Evolutionary conservation across 2,797 vertebrate genomes (phyloP).

Genomic region (Microctenopoma stevenorrisi): DNA sequence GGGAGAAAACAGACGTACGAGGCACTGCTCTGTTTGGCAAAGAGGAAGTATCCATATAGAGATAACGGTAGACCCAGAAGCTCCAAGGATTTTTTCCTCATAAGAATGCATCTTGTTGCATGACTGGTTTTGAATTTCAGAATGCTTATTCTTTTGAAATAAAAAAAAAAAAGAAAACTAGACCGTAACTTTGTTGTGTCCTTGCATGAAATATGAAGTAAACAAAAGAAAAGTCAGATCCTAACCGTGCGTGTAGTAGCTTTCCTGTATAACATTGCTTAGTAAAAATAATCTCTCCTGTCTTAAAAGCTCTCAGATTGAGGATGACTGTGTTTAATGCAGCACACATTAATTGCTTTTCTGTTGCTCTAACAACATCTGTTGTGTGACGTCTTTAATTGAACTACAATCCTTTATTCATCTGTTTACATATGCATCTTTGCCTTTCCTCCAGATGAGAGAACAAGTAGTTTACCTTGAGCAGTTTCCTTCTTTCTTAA

Average conservation of each 20-base stretch:
- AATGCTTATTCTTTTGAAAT: slow-evolving; percentile 51
- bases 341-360: slow-evolving; percentile 23
- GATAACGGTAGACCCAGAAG: slow-evolving; percentile 67
- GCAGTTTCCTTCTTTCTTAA: slow-evolving; percentile 46
- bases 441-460: slow-evolving; percentile 24
- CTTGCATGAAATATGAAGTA: slow-evolving; percentile 63
- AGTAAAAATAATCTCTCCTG: slow-evolving; percentile 1
- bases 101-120: slow-evolving; percentile 62
- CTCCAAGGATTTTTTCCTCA: slow-evolving; percentile 52
- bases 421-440: slow-evolving; percentile 41
- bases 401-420: slow-evolving; percentile 25
- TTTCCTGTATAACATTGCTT: slow-evolving; percentile 10
- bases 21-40: slow-evolving; percentile 43
- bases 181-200: slow-evolving; percentile 61
- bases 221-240: slow-evolving; percentile 53
- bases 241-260: slow-evolving; percentile 11
- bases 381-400: slow-evolving; percentile 29
- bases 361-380: slow-evolving; percentile 2
- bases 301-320: slow-evolving; percentile 3
- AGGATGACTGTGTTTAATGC: slow-evolving; percentile 17
- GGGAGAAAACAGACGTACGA: slow-evolving; percentile 49
- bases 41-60: slow-evolving; percentile 63
- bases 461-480: slow-evolving; percentile 56
- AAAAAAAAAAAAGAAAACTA: slow-evolving; percentile 37
- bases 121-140: slow-evolving; percentile 58